Conservation (phyloP, 2,888 invertebrate genomes). For the Nemotelus nigrinus region DNA sequence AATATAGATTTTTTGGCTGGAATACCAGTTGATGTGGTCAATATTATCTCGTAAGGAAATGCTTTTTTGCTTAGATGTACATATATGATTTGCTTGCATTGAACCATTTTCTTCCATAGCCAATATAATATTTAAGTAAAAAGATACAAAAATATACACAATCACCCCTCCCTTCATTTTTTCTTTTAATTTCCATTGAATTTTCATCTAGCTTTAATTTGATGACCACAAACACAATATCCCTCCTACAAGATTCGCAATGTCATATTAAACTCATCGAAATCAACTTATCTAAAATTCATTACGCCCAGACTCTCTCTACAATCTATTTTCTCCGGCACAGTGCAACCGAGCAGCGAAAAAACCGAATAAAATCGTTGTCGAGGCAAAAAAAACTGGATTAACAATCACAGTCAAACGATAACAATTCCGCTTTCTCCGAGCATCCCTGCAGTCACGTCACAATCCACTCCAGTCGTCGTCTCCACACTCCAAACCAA, state of each 20-base stretch:
- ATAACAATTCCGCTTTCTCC: constrained; percentile 11
- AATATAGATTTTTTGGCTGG: too few species aligned
- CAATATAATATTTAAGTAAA: too few species aligned
- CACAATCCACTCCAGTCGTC: neutral
- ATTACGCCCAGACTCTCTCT: constrained; percentile 25
- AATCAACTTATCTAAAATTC: constrained; percentile 38
- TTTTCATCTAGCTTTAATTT: too few species aligned
- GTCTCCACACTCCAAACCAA: constrained; percentile 41
- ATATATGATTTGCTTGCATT: too few species aligned
- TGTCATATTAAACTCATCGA: constrained; percentile 11
- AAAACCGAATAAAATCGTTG: constrained; percentile 21
- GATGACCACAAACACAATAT: neutral
- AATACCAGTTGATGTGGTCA: too few species aligned
- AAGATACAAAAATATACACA: too few species aligned
- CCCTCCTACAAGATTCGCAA: neutral
- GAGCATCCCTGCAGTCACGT: neutral
- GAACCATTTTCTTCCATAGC: too few species aligned
- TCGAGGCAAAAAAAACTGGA: constrained; percentile 9
- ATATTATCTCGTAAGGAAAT: too few species aligned
- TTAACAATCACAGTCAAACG: constrained; percentile 39
- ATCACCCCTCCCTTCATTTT: too few species aligned
- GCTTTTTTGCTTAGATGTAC: too few species aligned
- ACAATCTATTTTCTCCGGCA: neutral
- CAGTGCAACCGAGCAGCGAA: constrained; percentile 13
- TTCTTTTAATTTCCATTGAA: too few species aligned